A percentile compares a stretch with the other conserved stretches of the same genome.
These are phyloP conservation scores for Andrena haemorrhoa DNA, from an alignment of 2,888 invertebrate genomes.

Conservation along the genomic window DNA sequence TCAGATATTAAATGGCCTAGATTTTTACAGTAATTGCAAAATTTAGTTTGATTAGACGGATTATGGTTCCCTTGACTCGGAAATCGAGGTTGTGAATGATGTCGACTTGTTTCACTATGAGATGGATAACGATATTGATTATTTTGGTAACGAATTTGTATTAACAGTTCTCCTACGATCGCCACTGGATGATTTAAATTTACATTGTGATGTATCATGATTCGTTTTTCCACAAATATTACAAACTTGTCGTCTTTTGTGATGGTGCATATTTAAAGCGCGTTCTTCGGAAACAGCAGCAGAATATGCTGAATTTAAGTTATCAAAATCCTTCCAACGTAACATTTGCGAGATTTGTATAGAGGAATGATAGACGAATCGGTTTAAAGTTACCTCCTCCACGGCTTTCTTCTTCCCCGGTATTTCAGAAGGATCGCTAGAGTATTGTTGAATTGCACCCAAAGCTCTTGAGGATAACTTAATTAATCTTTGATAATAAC, in stretches of 20 bases:
- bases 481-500: constrained; percentile 21
- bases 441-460: constrained; percentile 4
- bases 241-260: neutral
- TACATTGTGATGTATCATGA: constrained; percentile 6
- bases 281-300: constrained; percentile 10
- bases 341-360: neutral
- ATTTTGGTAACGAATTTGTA: neutral
- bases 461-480: constrained; percentile 12
- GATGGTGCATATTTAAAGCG: neutral
- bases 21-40: constrained; percentile 37
- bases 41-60: neutral
- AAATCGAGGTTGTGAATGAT: neutral
- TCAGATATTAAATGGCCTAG: constrained; percentile 16
- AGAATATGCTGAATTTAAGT: constrained; percentile 17
- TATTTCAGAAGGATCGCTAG: no score
- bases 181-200: neutral
- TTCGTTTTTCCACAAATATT: constrained; percentile 1
- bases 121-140: neutral
- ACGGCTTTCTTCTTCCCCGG: no score
- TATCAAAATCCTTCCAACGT: constrained; percentile 8
- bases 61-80: neutral
- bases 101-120: neutral
- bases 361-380: neutral
- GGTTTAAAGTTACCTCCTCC: no score
- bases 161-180: neutral